Conservation (phyloP, 2,888 invertebrate species). For the Rotaria macrura region DNA sequence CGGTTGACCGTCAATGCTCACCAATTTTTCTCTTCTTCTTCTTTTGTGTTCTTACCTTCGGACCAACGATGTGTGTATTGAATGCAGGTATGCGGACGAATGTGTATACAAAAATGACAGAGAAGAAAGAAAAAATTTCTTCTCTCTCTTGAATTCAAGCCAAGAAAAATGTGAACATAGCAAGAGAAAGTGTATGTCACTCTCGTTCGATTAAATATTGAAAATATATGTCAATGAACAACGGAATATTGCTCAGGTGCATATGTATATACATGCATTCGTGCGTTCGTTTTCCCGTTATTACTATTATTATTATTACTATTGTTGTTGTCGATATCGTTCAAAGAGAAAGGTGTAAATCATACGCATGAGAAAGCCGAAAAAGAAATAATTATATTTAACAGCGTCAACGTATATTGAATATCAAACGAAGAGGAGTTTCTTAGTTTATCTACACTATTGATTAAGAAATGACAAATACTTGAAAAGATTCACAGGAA, state of each 20-base stretch:
- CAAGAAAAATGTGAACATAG: background rate
- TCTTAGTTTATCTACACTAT: too few relatives aligned
- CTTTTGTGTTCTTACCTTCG: background rate
- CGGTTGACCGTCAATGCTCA: constrained; percentile 12
- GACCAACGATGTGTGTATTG: background rate
- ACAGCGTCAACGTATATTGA: background rate
- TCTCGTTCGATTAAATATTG: background rate
- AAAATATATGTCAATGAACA: background rate
- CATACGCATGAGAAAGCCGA: background rate
- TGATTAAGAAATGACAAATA: background rate
- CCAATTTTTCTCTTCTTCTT: background rate
- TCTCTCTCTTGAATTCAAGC: background rate
- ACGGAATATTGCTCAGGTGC: constrained; percentile 5
- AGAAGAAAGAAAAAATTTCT: background rate
- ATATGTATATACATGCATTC: background rate
- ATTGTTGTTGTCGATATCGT: background rate
- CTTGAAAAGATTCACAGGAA: background rate
- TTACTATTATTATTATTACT: background rate
- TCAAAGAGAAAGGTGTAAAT: background rate
- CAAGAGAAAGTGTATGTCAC: background rate
- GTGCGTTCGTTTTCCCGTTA: background rate
- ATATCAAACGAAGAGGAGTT: background rate
- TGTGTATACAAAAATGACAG: background rate
- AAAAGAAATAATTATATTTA: background rate
- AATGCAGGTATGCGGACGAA: background rate